Evolutionary conservation across 1,140 invertebrate genomes (phyloP), one percentile per base, ranked within the genome.

Genomic region (Caenorhabditis inopinata): DNA sequence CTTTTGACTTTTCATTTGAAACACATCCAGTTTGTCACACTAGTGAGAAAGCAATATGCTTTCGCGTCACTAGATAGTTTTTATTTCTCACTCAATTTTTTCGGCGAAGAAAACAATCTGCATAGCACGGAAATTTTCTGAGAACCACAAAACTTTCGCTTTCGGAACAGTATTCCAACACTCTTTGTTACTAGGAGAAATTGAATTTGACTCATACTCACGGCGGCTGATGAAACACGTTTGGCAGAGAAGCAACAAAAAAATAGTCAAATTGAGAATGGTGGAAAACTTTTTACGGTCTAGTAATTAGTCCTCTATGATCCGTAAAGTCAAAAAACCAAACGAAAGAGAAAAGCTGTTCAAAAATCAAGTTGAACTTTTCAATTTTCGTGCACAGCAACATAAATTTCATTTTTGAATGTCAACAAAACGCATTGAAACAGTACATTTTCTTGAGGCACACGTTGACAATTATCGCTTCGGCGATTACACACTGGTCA

Each of bases 381-480:
- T 9, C 48, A 51, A 18, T 23, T 23, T 51, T 58, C 51, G 18
- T 29, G 29, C 35, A 32, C 51, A 58, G 27, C 27, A n/a, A 47
- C 74, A 32, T 27, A 49, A n/a, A 46, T 76, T 76, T 16, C 27
- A 76, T 11, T 35, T 27, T 76, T 23, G 46, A 7, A 46, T 29
- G 25, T 47, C 29, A 35, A 27, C 25, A 18, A 29, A 45, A 47
- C 18, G 38, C 18, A 38, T 21, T 68, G 12, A 38, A 29, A 23
- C n/a, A 21, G 45, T 9, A 73, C n/a, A 25, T 47, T 12, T 46
- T 46, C 29, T 80, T 74, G 42, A 74, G 78, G 45, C 80, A 6
- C 81, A 83, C 32, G 76, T 83, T n/a, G 83, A 83, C 68, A 82
- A 82, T 46, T 83, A 83, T 75, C 79, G 76, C 14, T 83, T 83